Percentiles rank a stretch among this genome's conserved stretches.
phyloP scores from a whole-genome alignment of 2,888 invertebrate species.

The Dione vanillae region DNA sequence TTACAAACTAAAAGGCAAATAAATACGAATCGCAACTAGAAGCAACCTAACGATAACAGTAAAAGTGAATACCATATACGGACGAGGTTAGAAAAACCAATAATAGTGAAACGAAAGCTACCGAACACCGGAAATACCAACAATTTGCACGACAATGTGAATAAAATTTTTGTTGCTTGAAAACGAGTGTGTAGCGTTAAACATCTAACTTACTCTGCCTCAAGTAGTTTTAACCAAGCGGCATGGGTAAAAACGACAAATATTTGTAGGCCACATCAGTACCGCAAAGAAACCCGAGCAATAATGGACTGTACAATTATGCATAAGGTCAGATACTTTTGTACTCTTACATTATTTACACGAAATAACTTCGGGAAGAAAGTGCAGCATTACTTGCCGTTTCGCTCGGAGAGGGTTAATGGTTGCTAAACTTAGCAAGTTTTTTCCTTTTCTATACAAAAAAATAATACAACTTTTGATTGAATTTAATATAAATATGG shows the following conservation, averaged over 20 bases:
- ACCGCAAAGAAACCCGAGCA: constrained; percentile 21
- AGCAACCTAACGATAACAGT: constrained; percentile 13
- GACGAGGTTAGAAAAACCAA: constrained; percentile 39
- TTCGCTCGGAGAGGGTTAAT: constrained; percentile 37
- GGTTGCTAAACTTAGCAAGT: constrained; percentile 38
- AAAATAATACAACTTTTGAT: constrained; percentile 5
- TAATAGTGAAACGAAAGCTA: constrained; percentile 49
- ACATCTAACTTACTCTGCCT: constrained; percentile 56
- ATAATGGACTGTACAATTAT: constrained; percentile 42
- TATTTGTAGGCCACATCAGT: constrained; percentile 52
- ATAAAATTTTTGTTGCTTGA: constrained; percentile 47
- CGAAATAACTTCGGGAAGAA: constrained; percentile 42
- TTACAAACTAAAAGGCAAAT: not conserved
- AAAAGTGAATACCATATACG: constrained; percentile 30
- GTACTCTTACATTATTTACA: constrained; percentile 39
- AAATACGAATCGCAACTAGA: constrained; percentile 13
- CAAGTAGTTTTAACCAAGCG: constrained; percentile 60
- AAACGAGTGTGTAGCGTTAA: constrained; percentile 45
- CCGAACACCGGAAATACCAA: constrained; percentile 44
- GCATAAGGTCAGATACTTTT: constrained; percentile 40
- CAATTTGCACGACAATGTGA: constrained; percentile 48
- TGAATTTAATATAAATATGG: constrained; percentile 18
- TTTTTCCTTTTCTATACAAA: constrained; percentile 21
- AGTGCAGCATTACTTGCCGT: constrained; percentile 45
- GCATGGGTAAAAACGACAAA: constrained; percentile 57